Conservation (phyloP, 2,888 invertebrate species). For the Phytoseiulus persimilis region DNA sequence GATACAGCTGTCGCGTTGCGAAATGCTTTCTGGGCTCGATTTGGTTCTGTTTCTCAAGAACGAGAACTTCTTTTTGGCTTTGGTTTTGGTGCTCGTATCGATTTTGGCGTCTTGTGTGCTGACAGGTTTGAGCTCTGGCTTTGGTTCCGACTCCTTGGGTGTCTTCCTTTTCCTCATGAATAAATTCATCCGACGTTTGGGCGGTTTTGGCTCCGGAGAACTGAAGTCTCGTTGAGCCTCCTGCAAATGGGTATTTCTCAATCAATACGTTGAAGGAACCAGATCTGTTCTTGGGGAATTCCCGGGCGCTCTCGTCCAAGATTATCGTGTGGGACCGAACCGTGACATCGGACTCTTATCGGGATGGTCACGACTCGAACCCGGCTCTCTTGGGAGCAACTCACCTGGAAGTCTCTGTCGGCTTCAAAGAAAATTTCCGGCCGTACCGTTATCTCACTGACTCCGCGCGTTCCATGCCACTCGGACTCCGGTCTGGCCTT, state of each 20-base stretch:
- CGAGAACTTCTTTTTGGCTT: background rate
- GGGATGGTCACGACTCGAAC: background rate
- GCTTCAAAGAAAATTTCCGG: slow-evolving; percentile 11
- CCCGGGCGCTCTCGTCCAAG: no score
- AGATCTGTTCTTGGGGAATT: no score
- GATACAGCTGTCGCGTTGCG: background rate
- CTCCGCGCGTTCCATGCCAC: slow-evolving; percentile 32
- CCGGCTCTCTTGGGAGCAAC: background rate
- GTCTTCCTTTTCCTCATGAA: background rate
- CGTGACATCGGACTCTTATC: background rate
- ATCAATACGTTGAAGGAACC: background rate
- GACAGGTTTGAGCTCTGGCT: background rate
- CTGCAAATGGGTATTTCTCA: background rate
- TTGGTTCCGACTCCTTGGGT: background rate
- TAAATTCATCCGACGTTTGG: background rate
- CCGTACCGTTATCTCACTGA: slow-evolving; percentile 26
- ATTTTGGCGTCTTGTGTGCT: background rate
- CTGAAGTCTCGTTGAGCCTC: background rate
- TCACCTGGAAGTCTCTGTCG: slow-evolving; percentile 24
- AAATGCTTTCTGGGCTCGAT: background rate
- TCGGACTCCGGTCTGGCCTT: slow-evolving; percentile 26
- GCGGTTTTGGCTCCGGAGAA: background rate
- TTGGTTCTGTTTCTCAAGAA: background rate
- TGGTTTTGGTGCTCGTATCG: background rate
- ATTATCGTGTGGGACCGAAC: background rate